Percentiles rank a stretch among this genome's conserved stretches.
Evolutionary conservation across 1,140 invertebrate genomes (phyloP).

Genomic region (Drosophila novamexicana): DNA sequence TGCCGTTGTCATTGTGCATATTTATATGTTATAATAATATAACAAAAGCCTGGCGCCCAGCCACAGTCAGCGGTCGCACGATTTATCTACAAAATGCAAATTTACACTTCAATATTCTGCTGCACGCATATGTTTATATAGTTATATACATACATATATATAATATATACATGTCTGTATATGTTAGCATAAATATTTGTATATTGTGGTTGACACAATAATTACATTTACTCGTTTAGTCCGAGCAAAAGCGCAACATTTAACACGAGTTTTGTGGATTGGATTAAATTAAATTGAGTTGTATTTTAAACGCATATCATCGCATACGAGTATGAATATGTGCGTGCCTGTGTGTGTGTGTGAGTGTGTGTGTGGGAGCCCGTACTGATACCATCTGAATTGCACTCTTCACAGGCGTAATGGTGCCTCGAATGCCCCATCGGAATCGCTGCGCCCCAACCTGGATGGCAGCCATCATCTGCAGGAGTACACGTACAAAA

Average conservation of each 20-base stretch:
- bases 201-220: slow-evolving; percentile 42
- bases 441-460: slow-evolving; percentile 85
- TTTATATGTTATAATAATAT: slow-evolving; percentile 56
- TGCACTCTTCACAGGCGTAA: slow-evolving; percentile 89
- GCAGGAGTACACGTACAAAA: slow-evolving; percentile 97
- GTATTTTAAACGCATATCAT: slow-evolving; percentile 12
- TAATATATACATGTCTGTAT: slow-evolving; percentile 22
- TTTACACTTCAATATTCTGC: slow-evolving; percentile 23
- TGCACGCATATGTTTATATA: slow-evolving; percentile 12
- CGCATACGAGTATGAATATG: neutral
- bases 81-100: slow-evolving; percentile 48
- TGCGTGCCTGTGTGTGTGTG: slow-evolving; percentile 1
- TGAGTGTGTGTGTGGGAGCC: neutral
- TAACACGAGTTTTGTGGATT: slow-evolving; percentile 33
- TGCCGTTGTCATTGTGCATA: slow-evolving; percentile 61
- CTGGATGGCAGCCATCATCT: slow-evolving; percentile 91
- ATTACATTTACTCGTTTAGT: slow-evolving; percentile 35
- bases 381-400: slow-evolving; percentile 36
- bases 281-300: slow-evolving; percentile 30
- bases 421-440: slow-evolving; percentile 85
- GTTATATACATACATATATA: slow-evolving; percentile 7
- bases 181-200: slow-evolving; percentile 31
- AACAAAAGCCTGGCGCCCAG: slow-evolving; percentile 38
- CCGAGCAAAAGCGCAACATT: slow-evolving; percentile 43
- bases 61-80: slow-evolving; percentile 19